phyloP scores from a whole-genome alignment of 2,888 invertebrate species.

The Galeruca laticollis region DNA sequence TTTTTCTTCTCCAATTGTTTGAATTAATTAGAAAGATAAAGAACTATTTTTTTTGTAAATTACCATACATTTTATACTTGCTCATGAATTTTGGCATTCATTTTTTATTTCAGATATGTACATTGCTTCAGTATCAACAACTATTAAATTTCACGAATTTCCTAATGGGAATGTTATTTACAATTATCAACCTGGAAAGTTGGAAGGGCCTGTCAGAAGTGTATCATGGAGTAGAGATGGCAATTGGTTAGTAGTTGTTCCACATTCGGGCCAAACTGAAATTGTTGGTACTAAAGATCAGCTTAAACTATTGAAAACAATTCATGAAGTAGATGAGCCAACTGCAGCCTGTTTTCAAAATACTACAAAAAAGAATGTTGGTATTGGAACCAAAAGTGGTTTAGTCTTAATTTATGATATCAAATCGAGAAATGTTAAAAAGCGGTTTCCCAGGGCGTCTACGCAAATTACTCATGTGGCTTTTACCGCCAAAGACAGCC shows the following conservation, averaged over 20 bases:
- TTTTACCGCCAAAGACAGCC: conserved; percentile 61
- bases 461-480: conserved; percentile 58
- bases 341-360: conserved; percentile 63
- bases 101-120: conserved; percentile 65
- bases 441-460: conserved; percentile 56
- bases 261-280: conserved; percentile 60
- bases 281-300: conserved; percentile 61
- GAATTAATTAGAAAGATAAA: no score
- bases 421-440: conserved; percentile 58
- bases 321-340: conserved; percentile 60
- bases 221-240: conserved; percentile 65
- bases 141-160: conserved; percentile 70
- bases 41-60: no score
- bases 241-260: conserved; percentile 62
- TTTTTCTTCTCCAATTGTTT: no score
- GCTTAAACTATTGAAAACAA: conserved; percentile 58
- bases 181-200: conserved; percentile 63
- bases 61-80: no score
- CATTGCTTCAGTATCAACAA: conserved; percentile 71
- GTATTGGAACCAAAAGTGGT: conserved; percentile 60
- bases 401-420: conserved; percentile 63
- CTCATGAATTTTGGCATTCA: no score
- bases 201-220: conserved; percentile 58
- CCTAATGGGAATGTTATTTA: conserved; percentile 70
- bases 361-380: conserved; percentile 60